A percentile compares a stretch with the other conserved stretches of the same genome.
Evolutionary conservation across 2,888 invertebrate species (phyloP).

Genomic region (Leptinotarsa peninsularis): DNA sequence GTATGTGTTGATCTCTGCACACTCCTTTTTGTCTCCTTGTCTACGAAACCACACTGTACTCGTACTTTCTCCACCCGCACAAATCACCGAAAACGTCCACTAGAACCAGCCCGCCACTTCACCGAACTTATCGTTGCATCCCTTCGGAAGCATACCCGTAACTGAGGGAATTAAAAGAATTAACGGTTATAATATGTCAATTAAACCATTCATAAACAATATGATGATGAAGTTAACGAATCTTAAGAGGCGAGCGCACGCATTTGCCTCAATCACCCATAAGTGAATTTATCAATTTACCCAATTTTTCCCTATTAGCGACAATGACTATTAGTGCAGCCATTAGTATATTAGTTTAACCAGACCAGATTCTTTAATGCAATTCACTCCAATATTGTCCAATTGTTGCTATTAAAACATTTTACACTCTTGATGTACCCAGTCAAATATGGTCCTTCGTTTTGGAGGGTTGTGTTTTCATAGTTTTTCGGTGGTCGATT

Average conservation of each 20-base stretch:
- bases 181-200: slow-evolving; percentile 57
- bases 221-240: slow-evolving; percentile 55
- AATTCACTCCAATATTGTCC: slow-evolving; percentile 68
- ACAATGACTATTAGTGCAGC: slow-evolving; percentile 68
- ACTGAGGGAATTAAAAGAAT: slow-evolving; percentile 55
- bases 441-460: slow-evolving; percentile 63
- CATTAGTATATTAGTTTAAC: slow-evolving; percentile 67
- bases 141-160: slow-evolving; percentile 48
- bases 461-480: slow-evolving; percentile 59
- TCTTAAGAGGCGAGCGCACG: slow-evolving; percentile 56
- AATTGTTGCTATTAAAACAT: slow-evolving; percentile 68
- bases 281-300: slow-evolving; percentile 69
- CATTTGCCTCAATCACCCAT: slow-evolving; percentile 61
- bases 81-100: neutral
- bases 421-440: slow-evolving; percentile 64
- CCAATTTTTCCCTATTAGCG: slow-evolving; percentile 69
- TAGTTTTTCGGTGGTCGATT: neutral
- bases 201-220: slow-evolving; percentile 59
- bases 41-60: neutral
- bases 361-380: slow-evolving; percentile 68
- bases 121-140: slow-evolving; percentile 46
- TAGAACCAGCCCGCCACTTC: slow-evolving; percentile 20
- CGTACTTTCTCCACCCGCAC: neutral
- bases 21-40: neutral
- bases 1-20: neutral